phyloP scores from a whole-genome alignment of 1,140 invertebrate species.

The Drosophila asahinai region DNA sequence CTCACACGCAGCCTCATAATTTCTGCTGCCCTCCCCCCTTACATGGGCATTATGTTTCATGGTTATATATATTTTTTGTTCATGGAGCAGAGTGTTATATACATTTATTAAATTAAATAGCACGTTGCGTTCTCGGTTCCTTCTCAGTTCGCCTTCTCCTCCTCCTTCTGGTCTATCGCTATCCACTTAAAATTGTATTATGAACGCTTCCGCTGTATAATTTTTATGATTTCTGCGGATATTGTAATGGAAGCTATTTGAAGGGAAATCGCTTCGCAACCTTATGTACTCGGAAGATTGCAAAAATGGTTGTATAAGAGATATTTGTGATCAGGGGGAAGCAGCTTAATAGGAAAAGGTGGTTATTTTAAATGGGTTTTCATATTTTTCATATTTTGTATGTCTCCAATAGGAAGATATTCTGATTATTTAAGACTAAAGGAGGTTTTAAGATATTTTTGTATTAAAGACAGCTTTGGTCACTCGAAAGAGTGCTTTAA shows the following conservation, averaged over 20 bases:
- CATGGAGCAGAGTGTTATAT: constrained; percentile 30
- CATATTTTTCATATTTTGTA: too few relatives aligned
- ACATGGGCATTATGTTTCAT: constrained; percentile 48
- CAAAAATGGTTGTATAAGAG: neutral
- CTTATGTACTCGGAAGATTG: constrained; percentile 5
- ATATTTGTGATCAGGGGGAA: constrained; percentile 3
- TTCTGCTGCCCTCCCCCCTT: constrained; percentile 13
- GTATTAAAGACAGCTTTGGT: too few relatives aligned
- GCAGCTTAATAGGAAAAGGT: neutral
- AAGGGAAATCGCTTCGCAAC: constrained; percentile 40
- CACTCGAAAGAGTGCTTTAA: too few relatives aligned
- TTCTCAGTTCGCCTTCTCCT: constrained; percentile 1
- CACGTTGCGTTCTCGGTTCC: constrained; percentile 47
- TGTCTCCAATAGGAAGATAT: too few relatives aligned
- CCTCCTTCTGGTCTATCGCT: constrained; percentile 23
- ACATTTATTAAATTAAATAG: constrained; percentile 57
- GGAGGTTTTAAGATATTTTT: too few relatives aligned
- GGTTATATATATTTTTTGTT: constrained; percentile 28
- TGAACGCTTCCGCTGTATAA: constrained; percentile 53
- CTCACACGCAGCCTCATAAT: constrained; percentile 54
- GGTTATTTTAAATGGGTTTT: neutral
- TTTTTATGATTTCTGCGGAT: constrained; percentile 51
- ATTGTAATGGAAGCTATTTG: constrained; percentile 41
- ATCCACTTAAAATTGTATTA: constrained; percentile 59
- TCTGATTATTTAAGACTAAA: too few relatives aligned